Evolutionary conservation across 2,797 vertebrate genomes (phyloP).

Genomic region (Melanotaenia maccullochi): DNA sequence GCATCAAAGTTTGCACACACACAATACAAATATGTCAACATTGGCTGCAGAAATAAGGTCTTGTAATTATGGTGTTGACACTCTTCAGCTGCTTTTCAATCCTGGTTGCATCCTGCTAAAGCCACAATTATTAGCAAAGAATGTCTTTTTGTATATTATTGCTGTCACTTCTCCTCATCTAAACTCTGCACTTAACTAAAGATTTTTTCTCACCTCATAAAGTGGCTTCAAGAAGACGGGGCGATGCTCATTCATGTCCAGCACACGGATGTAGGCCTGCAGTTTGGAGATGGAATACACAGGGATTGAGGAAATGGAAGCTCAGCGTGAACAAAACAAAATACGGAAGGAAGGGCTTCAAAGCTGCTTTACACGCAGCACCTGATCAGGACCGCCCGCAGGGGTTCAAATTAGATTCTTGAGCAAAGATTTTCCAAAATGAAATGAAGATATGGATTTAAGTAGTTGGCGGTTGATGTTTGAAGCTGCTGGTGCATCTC

Average conservation of each 20-base stretch:
- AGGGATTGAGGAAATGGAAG: background rate
- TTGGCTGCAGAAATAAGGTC: background rate
- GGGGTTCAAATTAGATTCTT: conserved; percentile 11
- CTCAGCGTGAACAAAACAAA: background rate
- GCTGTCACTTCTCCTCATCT: background rate
- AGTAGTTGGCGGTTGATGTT: background rate
- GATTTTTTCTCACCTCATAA: conserved; percentile 78
- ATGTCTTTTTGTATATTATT: background rate
- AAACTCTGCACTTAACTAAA: background rate
- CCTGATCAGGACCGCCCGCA: background rate
- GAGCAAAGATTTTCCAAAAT: conserved; percentile 8
- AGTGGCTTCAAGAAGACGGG: conserved; percentile 88
- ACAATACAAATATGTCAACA: background rate
- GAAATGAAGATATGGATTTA: background rate
- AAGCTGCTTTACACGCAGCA: background rate
- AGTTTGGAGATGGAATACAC: conserved; percentile 23
- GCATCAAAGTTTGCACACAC: background rate
- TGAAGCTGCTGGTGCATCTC: background rate
- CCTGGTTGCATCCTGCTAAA: conserved; percentile 1
- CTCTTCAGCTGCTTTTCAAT: background rate
- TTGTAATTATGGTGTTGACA: background rate
- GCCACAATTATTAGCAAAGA: background rate
- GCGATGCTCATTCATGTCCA: conserved; percentile 93
- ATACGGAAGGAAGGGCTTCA: background rate
- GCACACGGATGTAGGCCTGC: conserved; percentile 90